phyloP scores from a whole-genome alignment of 2,113 vertebrate genomes.

The Scartelaos histophorus region DNA sequence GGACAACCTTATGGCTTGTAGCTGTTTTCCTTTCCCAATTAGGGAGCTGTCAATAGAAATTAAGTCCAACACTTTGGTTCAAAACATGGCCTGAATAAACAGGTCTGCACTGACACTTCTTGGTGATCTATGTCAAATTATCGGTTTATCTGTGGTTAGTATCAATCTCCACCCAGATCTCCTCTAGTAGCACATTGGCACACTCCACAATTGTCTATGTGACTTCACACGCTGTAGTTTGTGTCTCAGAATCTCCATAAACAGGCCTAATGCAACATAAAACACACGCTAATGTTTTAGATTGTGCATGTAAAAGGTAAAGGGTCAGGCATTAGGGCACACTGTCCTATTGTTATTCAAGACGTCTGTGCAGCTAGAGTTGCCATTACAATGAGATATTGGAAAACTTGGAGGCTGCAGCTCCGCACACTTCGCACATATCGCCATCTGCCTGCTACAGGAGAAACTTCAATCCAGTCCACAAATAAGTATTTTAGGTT shows the following conservation, averaged over 20 bases:
- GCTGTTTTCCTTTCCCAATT: conserved; percentile 33
- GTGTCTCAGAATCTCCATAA: neutral
- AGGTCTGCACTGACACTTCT: conserved; percentile 14
- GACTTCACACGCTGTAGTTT: neutral
- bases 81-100: conserved; percentile 27
- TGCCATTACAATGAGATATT: conserved; percentile 41
- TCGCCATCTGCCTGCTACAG: conserved; percentile 74
- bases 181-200: neutral
- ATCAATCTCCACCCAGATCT: conserved; percentile 5
- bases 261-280: neutral
- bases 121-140: conserved; percentile 47
- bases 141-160: conserved; percentile 19
- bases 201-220: neutral
- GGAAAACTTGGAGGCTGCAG: conserved; percentile 41
- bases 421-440: conserved; percentile 54
- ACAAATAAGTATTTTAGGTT: conserved; percentile 50
- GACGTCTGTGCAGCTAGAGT: conserved; percentile 17
- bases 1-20: conserved; percentile 13
- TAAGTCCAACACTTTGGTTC: conserved; percentile 1
- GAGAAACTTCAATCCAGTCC: conserved; percentile 44
- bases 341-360: conserved; percentile 33
- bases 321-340: neutral
- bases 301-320: neutral
- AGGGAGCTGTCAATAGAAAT: conserved; percentile 24
- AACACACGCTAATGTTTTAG: neutral